Evolutionary conservation across 2,113 vertebrate genomes (phyloP), one percentile per base, ranked within the genome.

Genomic region (Lanius ludovicianus): DNA sequence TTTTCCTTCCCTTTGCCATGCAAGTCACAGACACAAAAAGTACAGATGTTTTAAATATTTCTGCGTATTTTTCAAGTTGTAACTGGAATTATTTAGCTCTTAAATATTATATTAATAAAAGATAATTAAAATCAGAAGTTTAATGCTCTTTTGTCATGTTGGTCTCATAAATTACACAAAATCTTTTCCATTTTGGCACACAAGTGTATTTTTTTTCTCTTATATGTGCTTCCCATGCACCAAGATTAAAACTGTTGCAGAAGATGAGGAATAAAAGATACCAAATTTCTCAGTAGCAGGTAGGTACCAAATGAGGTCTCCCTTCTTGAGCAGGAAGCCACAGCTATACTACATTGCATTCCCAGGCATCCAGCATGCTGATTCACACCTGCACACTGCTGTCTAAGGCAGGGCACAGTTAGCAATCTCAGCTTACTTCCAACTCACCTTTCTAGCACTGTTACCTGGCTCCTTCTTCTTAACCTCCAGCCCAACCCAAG

Each of bases 341-440:
- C 7, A 27, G 37, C 44, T 76, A 21, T 0, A 0, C n/a, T 7
- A 7, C 31, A 18, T 19, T 57, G 8, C n/a, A 27, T 35, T 77
- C 42, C 14, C 31, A 78, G 50, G 59, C 33, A 17, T 12, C 5
- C n/a, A 31, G 24, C 5, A 0, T 7, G 9, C 10, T 5, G 18
- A 14, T 23, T 28, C 11, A 10, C 8, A 23, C 16, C n/a, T 25
- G 5, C 17, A 1, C 3, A 14, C 27, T 19, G 7, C 3, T 1
- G 52, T 25, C 2, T 1, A 10, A 65, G 6, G 25, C 24, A 13
- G 50, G 7, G 4, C 22, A 15, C 65, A 68, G 12, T 7, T 9
- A 12, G 30, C 30, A 46, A 2, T 7, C 37, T 7, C 11, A 33
- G 24, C 27, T 44, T 12, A 12, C 13, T 41, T 63, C 49, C n/a